Evolutionary conservation across 2,113 vertebrate species (phyloP).

Genomic region (Coptodon bakossiorum): DNA sequence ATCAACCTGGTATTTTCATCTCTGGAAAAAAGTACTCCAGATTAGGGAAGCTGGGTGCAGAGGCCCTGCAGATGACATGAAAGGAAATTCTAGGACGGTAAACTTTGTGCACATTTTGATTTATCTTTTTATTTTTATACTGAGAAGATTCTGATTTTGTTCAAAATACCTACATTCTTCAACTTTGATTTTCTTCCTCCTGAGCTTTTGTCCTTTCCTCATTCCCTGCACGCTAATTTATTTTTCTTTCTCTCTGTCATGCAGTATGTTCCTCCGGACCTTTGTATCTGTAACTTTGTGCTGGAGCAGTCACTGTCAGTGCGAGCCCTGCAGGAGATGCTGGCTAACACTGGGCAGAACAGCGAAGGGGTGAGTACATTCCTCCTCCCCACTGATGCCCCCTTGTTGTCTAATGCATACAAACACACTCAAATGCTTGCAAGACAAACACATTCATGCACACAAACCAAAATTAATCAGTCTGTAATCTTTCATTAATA

Average conservation of each 20-base stretch:
- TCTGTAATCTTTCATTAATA: neutral
- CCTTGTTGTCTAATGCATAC: neutral
- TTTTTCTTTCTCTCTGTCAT: neutral
- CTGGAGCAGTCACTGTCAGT: conserved; percentile 95
- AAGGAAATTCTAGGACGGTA: neutral
- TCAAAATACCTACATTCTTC: neutral
- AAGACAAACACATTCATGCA: neutral
- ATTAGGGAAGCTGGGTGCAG: neutral
- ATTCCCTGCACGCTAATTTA: conserved; percentile 37
- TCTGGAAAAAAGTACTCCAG: neutral
- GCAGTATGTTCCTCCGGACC: conserved; percentile 94
- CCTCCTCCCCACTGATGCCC: neutral
- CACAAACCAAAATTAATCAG: neutral
- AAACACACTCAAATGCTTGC: neutral
- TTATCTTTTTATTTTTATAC: neutral
- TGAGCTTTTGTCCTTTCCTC: neutral
- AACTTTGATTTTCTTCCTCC: neutral
- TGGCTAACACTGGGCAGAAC: conserved; percentile 83
- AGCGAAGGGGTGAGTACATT: conserved; percentile 84
- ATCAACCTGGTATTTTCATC: neutral
- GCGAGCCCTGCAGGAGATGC: conserved; percentile 96
- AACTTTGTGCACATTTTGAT: neutral
- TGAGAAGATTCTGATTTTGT: neutral
- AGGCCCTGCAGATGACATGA: neutral
- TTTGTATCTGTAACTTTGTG: conserved; percentile 94